Conservation (phyloP, 2,888 invertebrate species). For the Calameuta filiformis region DNA sequence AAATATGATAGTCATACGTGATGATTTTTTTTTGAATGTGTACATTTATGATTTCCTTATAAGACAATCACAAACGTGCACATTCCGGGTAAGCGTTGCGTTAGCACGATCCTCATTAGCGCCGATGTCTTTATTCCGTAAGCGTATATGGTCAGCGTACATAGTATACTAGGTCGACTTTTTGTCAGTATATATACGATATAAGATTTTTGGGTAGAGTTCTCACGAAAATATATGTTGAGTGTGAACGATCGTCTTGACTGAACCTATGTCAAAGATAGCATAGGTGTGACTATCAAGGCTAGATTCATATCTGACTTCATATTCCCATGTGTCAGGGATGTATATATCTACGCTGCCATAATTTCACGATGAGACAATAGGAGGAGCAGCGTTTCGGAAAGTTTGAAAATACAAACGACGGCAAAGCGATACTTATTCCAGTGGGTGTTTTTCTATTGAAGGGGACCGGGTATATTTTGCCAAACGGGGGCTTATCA, state of each 20-base stretch:
- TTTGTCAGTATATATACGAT: neutral
- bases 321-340: neutral
- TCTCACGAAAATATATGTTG: neutral
- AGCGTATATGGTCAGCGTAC: neutral
- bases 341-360: neutral
- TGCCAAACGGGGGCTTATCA: constrained; percentile 59
- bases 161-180: neutral
- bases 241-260: neutral
- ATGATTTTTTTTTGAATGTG: neutral
- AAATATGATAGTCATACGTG: neutral
- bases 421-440: neutral
- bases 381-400: neutral
- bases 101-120: neutral
- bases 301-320: neutral
- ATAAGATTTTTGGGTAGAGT: neutral
- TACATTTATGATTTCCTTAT: neutral
- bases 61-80: no score
- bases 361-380: neutral
- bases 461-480: constrained; percentile 19
- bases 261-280: neutral
- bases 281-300: neutral
- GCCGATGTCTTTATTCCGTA: neutral
- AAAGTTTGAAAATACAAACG: neutral
- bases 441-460: neutral
- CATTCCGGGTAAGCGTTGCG: neutral